Percentiles rank a stretch among this genome's conserved stretches.
phyloP scores from a whole-genome alignment of 2,797 vertebrate species.

The Xenops minutus region DNA sequence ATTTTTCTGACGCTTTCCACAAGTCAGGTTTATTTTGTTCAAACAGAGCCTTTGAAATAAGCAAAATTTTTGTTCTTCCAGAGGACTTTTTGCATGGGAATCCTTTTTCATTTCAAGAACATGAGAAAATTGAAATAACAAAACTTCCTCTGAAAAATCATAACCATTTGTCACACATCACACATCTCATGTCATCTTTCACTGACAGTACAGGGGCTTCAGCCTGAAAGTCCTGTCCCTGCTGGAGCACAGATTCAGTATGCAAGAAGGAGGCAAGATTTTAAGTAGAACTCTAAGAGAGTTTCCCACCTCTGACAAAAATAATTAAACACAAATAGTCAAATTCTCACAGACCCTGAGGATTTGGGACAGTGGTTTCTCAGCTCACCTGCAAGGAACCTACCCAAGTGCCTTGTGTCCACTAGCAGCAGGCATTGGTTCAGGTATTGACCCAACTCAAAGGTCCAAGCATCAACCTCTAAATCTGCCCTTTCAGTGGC shows the following conservation, averaged over 20 bases:
- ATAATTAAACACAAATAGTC: not conserved
- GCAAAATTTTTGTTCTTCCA: not conserved
- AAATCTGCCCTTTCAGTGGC: not conserved
- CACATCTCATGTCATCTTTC: not conserved
- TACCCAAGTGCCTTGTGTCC: not conserved
- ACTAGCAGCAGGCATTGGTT: rapidly evolving
- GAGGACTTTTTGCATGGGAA: not conserved
- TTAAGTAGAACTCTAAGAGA: not conserved
- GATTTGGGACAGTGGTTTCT: not conserved
- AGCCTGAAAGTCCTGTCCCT: not conserved
- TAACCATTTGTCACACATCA: not conserved
- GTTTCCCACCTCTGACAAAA: not conserved
- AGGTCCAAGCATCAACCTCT: not conserved
- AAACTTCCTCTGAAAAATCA: not conserved
- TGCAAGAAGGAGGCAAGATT: not conserved
- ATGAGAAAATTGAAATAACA: not conserved
- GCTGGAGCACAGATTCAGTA: not conserved
- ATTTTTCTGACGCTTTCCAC: not conserved
- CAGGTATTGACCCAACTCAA: rapidly evolving
- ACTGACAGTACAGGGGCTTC: not conserved
- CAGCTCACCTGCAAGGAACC: not conserved
- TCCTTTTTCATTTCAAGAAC: not conserved
- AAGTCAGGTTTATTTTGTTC: not conserved
- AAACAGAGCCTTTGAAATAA: not conserved
- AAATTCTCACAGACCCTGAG: not conserved